Evolutionary conservation across 2,797 vertebrate genomes (phyloP).

Genomic region (Helicolenus hilgendorfi): DNA sequence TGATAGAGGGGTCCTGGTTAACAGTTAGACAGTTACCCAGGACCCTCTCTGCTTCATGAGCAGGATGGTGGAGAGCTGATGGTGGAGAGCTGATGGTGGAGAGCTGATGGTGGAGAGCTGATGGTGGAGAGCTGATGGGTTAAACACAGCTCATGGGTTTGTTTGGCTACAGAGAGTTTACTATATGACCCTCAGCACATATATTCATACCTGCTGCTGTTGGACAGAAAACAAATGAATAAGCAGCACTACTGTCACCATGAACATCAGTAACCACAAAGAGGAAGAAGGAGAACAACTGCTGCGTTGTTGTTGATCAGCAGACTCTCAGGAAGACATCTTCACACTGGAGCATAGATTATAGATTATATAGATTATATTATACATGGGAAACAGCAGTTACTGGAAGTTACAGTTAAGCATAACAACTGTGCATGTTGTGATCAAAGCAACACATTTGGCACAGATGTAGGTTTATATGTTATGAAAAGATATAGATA

Average conservation of each 20-base stretch:
- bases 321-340: not conserved
- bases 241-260: conserved; percentile 14
- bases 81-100: conserved; percentile 7
- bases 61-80: conserved; percentile 17
- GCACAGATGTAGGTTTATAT: no score
- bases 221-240: conserved; percentile 2
- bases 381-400: not conserved
- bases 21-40: not conserved
- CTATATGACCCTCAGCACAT: not conserved
- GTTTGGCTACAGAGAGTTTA: not conserved
- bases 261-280: not conserved
- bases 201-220: not conserved
- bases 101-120: no score
- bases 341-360: not conserved
- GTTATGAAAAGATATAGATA: no score
- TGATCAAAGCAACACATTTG: no score
- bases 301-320: conserved; percentile 38
- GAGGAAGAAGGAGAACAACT: conserved; percentile 14
- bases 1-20: not conserved
- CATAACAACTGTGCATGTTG: no score
- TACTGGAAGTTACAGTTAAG: not conserved
- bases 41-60: conserved; percentile 15
- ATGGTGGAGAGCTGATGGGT: conserved; percentile 18
- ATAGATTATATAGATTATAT: no score
- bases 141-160: not conserved